These are phyloP conservation scores for Prunella himalayana DNA, from an alignment of 2,113 vertebrate species.

Conservation along the genomic window DNA sequence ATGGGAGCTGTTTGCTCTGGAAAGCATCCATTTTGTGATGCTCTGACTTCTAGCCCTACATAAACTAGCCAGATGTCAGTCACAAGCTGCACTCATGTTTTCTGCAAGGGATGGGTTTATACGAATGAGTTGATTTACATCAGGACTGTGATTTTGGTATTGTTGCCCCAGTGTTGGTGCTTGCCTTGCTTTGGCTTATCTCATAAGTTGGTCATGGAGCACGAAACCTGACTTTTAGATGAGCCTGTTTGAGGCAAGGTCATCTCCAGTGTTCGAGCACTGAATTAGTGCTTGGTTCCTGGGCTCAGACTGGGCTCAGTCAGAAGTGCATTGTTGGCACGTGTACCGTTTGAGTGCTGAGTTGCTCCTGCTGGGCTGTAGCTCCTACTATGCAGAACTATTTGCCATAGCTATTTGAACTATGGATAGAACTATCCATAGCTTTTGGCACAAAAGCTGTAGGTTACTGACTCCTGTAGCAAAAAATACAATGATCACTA, in stretches of 20 bases:
- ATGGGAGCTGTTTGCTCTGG: neutral
- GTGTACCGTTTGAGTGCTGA: fast-evolving
- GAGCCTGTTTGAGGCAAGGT: fast-evolving
- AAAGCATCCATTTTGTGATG: fast-evolving
- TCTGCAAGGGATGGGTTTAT: neutral
- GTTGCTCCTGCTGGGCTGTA: neutral
- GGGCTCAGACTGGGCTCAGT: neutral
- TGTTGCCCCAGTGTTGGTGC: fast-evolving
- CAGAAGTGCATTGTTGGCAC: neutral
- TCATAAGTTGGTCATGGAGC: neutral
- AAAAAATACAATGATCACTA: fast-evolving
- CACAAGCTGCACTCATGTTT: fast-evolving
- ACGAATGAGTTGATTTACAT: neutral
- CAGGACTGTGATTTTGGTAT: neutral
- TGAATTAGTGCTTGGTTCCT: neutral
- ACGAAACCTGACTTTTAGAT: neutral
- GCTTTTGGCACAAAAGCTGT: neutral
- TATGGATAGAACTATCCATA: neutral
- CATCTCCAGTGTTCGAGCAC: neutral
- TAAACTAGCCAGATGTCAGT: neutral
- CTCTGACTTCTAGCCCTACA: neutral
- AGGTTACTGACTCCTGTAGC: neutral
- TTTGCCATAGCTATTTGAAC: no score
- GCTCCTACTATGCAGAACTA: neutral
- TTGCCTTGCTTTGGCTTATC: neutral